Evolutionary conservation across 2,888 invertebrate genomes (phyloP).

Genomic region (Chymomyza procnemis): DNA sequence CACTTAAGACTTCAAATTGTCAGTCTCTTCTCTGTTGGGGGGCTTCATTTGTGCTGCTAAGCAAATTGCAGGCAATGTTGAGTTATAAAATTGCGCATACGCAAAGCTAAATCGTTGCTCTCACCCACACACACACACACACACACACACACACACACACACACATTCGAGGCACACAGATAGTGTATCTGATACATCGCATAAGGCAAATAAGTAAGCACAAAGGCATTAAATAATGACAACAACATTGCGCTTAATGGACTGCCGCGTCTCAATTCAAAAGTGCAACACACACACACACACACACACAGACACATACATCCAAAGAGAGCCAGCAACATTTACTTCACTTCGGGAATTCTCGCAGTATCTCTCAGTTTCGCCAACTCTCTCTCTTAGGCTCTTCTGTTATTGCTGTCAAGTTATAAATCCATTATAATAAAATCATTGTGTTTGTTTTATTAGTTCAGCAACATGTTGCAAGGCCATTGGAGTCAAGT

Average conservation of each 20-base stretch:
- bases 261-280: constrained; percentile 65
- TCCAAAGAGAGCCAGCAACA: not conserved
- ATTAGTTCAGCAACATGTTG: constrained; percentile 75
- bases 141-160: constrained; percentile 29
- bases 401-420: constrained; percentile 39
- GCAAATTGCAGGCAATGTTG: constrained; percentile 28
- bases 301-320: constrained; percentile 1
- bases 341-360: not conserved
- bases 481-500: constrained; percentile 55
- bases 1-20: constrained; percentile 53
- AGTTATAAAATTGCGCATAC: constrained; percentile 62
- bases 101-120: constrained; percentile 48
- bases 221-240: constrained; percentile 74
- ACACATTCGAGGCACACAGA: constrained; percentile 9
- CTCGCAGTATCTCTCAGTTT: not conserved
- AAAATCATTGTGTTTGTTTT: constrained; percentile 74
- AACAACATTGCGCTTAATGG: constrained; percentile 74
- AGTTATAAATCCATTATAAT: constrained; percentile 75
- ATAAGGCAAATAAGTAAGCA: constrained; percentile 49
- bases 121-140: constrained; percentile 25
- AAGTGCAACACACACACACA: constrained; percentile 44
- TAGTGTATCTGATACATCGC: constrained; percentile 50
- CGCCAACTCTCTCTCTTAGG: constrained; percentile 6
- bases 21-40: constrained; percentile 45
- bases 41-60: constrained; percentile 54